These are phyloP conservation scores for Jaculus jaculus DNA, from an alignment of 2,113 vertebrate genomes.

Conservation along the genomic window DNA sequence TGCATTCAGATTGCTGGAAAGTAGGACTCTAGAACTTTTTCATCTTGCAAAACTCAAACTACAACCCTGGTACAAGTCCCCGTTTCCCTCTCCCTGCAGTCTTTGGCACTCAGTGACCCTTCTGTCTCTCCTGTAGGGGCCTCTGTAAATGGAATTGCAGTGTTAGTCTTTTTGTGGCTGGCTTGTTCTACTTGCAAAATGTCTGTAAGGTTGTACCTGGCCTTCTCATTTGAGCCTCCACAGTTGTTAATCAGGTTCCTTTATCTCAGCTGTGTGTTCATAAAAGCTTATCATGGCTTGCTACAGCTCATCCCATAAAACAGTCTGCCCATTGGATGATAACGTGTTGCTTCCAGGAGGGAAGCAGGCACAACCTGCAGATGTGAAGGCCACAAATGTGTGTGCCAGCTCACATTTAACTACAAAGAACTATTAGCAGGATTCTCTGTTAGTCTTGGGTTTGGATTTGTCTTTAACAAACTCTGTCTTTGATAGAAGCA, in stretches of 20 bases:
- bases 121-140: neutral
- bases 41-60: neutral
- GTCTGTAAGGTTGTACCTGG: neutral
- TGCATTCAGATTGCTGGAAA: neutral
- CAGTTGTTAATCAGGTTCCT: neutral
- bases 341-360: neutral
- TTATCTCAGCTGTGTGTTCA: neutral
- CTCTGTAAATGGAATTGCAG: neutral
- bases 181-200: neutral
- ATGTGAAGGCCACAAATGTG: neutral
- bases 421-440: neutral
- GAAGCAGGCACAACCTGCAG: neutral
- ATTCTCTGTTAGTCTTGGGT: neutral
- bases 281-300: neutral
- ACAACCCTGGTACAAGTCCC: neutral
- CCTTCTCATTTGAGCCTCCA: neutral
- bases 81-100: neutral
- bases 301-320: neutral
- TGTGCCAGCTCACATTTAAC: neutral
- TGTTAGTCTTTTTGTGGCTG: neutral
- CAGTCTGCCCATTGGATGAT: neutral
- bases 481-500: conserved; percentile 13
- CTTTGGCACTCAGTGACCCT: neutral
- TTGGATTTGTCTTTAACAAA: conserved; percentile 25
- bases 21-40: neutral